These are phyloP conservation scores for Menura novaehollandiae DNA, from an alignment of 2,113 vertebrate genomes.

Conservation along the genomic window DNA sequence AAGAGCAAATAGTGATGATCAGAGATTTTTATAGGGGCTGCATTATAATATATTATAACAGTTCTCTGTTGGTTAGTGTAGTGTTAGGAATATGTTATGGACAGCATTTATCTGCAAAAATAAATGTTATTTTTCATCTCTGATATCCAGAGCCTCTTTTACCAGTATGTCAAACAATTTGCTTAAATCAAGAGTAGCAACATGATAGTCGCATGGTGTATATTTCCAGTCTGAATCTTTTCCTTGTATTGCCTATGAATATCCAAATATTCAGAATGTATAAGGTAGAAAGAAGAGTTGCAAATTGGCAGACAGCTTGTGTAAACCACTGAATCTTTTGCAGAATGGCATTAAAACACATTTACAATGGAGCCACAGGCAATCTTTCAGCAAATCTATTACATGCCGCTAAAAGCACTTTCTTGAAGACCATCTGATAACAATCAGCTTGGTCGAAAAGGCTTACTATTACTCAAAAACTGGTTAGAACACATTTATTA, in stretches of 20 bases:
- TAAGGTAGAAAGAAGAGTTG: neutral
- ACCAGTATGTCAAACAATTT: neutral
- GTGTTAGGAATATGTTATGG: neutral
- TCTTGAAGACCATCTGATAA: slow-evolving; percentile 16
- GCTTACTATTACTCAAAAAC: neutral
- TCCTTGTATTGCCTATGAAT: neutral
- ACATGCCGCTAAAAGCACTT: neutral
- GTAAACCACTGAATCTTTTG: neutral
- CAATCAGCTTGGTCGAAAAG: neutral
- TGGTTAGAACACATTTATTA: neutral
- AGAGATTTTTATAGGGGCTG: neutral
- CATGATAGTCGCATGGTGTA: neutral
- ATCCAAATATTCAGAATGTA: neutral
- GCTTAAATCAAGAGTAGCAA: neutral
- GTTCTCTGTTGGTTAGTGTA: neutral
- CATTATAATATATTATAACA: neutral
- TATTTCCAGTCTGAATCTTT: neutral
- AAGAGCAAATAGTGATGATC: slow-evolving; percentile 20
- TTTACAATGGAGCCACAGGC: neutral
- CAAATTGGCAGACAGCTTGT: neutral
- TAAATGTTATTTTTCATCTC: neutral
- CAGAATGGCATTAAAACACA: neutral
- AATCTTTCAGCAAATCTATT: neutral
- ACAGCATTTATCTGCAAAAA: neutral
- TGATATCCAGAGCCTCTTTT: neutral